Conservation (phyloP, 2,797 vertebrate species). For the Cheirogaleus major region DNA sequence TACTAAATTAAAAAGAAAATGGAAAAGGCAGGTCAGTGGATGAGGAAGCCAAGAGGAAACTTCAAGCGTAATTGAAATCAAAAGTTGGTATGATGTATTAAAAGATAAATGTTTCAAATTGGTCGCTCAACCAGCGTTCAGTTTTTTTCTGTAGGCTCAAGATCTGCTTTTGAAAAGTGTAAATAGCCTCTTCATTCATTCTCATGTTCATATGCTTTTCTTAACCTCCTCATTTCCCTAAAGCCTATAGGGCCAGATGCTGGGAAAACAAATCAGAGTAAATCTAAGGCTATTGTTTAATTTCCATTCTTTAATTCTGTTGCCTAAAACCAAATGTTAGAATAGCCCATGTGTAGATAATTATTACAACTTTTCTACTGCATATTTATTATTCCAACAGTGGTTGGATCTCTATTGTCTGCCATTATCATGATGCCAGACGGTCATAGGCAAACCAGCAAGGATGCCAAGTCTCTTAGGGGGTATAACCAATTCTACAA, state of each 20-base stretch:
- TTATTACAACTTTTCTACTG: background rate
- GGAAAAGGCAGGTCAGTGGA: background rate
- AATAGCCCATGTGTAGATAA: background rate
- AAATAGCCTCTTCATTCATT: background rate
- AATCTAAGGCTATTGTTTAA: background rate
- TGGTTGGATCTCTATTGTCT: constrained; percentile 4
- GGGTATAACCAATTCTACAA: constrained; percentile 39
- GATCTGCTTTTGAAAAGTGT: background rate
- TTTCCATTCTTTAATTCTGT: background rate
- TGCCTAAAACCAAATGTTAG: background rate
- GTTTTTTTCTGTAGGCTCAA: background rate
- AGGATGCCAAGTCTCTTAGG: constrained; percentile 23
- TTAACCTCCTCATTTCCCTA: background rate
- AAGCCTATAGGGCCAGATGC: background rate
- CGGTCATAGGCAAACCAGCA: background rate
- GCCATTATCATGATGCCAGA: background rate
- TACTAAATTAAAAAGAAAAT: background rate
- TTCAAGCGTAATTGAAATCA: background rate
- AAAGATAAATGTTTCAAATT: background rate
- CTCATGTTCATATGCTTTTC: background rate
- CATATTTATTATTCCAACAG: background rate
- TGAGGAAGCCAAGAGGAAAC: background rate
- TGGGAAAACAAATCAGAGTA: background rate
- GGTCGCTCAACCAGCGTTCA: background rate
- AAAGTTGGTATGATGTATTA: background rate